These are phyloP conservation scores for Plagiodera versicolora DNA, from an alignment of 2,888 invertebrate species.

Conservation along the genomic window DNA sequence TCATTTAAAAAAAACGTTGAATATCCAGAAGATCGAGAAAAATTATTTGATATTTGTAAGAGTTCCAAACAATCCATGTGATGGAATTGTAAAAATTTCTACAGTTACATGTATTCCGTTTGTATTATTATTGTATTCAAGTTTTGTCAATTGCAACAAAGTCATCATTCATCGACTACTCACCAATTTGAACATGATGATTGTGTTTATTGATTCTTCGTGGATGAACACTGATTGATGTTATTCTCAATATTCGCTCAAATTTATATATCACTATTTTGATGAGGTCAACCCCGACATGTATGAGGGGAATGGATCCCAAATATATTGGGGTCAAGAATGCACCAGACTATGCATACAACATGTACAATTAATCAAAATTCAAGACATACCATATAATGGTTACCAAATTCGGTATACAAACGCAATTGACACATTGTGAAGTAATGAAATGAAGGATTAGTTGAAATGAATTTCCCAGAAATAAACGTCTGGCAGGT, in stretches of 20 bases:
- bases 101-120: no score
- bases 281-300: not conserved
- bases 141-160: no score
- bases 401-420: not conserved
- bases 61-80: no score
- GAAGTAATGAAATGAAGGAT: no score
- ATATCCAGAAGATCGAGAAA: no score
- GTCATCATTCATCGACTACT: not conserved
- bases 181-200: constrained; percentile 5
- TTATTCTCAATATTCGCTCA: not conserved
- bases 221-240: not conserved
- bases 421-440: not conserved
- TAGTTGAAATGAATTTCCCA: no score
- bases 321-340: not conserved
- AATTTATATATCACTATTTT: not conserved
- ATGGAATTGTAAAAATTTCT: no score
- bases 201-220: not conserved
- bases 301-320: no score
- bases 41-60: no score
- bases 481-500: no score
- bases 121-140: no score
- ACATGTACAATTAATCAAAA: not conserved
- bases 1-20: no score
- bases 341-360: not conserved
- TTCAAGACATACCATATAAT: not conserved